Evolutionary conservation across 1,140 invertebrate species (phyloP).

Genomic region (Metaphire vulgaris): DNA sequence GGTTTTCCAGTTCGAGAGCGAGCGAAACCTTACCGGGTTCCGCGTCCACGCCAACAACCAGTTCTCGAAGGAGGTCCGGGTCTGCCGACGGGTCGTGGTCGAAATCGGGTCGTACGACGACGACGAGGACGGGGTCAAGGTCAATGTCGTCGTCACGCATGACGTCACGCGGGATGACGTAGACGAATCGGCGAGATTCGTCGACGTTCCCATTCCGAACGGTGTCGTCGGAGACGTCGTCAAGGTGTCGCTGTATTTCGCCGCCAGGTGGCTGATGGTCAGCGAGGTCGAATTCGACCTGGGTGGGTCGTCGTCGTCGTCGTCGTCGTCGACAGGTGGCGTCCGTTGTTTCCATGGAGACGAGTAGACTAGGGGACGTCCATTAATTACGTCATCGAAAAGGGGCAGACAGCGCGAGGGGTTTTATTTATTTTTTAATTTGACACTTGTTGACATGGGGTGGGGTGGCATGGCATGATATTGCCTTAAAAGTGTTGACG

Average conservation of each 20-base stretch:
- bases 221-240: slow-evolving; percentile 75
- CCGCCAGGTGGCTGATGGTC: slow-evolving; percentile 78
- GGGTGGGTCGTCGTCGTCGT: slow-evolving; percentile 32
- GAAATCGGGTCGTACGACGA: slow-evolving; percentile 74
- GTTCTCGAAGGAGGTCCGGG: slow-evolving; percentile 62
- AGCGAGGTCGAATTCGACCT: slow-evolving; percentile 64
- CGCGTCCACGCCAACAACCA: slow-evolving; percentile 73
- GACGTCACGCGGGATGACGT: slow-evolving; percentile 71
- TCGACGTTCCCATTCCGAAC: slow-evolving; percentile 75
- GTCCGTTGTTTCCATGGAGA: too few relatives aligned
- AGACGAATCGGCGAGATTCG: slow-evolving; percentile 72
- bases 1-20: slow-evolving; percentile 76
- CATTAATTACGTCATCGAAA: too few relatives aligned
- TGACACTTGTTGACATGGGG: too few relatives aligned
- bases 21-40: slow-evolving; percentile 76
- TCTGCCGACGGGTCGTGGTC: slow-evolving; percentile 52
- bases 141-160: slow-evolving; percentile 63
- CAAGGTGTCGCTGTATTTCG: slow-evolving; percentile 71
- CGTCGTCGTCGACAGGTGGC: neutral
- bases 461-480: too few relatives aligned
- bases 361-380: too few relatives aligned
- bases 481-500: too few relatives aligned
- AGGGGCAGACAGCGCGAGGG: too few relatives aligned
- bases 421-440: too few relatives aligned
- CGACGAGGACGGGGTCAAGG: slow-evolving; percentile 58